Evolutionary conservation across 2,113 vertebrate genomes (phyloP).

Genomic region (Motacilla alba): DNA sequence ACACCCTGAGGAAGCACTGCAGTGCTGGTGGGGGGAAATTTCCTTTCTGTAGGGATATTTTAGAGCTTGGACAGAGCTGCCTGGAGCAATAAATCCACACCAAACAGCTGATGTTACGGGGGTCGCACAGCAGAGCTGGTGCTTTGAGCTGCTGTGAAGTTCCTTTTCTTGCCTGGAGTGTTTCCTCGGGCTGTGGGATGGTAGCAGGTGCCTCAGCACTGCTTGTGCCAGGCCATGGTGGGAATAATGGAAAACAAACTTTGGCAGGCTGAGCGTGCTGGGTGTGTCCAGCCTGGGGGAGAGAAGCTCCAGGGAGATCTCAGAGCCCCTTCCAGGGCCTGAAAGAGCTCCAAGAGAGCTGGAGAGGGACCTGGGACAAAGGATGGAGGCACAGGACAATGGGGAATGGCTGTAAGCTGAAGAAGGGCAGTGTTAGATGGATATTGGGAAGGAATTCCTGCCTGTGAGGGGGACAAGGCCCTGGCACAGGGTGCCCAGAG

Average conservation of each 20-base stretch:
- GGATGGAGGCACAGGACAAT: neutral
- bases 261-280: neutral
- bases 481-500: neutral
- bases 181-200: neutral
- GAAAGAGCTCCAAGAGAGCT: neutral
- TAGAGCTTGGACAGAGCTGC: neutral
- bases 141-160: fast-evolving
- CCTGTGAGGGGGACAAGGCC: fast-evolving
- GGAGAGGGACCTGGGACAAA: neutral
- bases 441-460: neutral
- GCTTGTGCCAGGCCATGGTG: neutral
- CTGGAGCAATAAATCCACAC: fast-evolving
- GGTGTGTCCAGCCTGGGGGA: neutral
- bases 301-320: neutral
- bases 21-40: fast-evolving
- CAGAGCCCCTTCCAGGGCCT: neutral
- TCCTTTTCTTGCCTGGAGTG: neutral
- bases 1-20: neutral
- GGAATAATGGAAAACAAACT: neutral
- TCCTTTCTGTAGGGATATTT: neutral
- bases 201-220: neutral
- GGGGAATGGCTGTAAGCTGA: neutral
- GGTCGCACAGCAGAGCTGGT: neutral
- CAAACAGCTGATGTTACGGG: fast-evolving
- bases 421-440: neutral